Evolutionary conservation across 2,113 vertebrate genomes (phyloP), one percentile per base, ranked within the genome.

Genomic region (Puntigrus tetrazona): DNA sequence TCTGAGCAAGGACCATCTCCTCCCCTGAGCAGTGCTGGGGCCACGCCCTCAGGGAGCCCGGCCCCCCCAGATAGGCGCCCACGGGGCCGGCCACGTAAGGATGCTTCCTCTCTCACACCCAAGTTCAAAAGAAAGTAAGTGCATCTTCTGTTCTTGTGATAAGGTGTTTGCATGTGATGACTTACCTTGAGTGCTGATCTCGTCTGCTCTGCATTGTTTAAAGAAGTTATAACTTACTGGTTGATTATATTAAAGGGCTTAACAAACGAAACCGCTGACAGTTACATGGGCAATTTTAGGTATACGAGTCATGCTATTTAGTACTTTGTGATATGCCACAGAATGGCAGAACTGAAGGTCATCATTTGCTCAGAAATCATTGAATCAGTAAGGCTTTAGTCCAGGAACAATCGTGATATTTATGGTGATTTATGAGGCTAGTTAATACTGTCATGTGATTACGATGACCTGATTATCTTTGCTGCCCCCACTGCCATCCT

Each of bases 61-160:
- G 93, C 95, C 92, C 91, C 94, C 92, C 90, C 94, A 91, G 95
- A 96, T 94, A 95, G 94, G 94, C 95, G 94, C 93, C 95, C 94
- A 91, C 93, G 95, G 92, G 96, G 96, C 90, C 94, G 94, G 92
- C 95, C 95, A 92, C 94, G 94, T 92, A 96, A 95, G 94, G 96
- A 96, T 96, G 95, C 95, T 90, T 93, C 92, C 93, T 94, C 94
- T 93, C 92, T 94, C 92, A 80, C 77, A 59, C 50, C 94, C 92
- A 95, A 94, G 92, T 93, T 92, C 94, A 94, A 94, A 91, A 95
- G 95, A 94, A 96, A 96, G 95, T 96, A 95, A 93, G 95, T 94
- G 3, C 5, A 25, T 69, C 6, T 69, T 5, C 45, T 11, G 29
- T 7, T 81, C 14, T 1, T 4, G 0, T 65, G 14, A 31, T 3